phyloP scores from a whole-genome alignment of 1,140 invertebrate genomes.

The Temnothorax curvispinosus region DNA sequence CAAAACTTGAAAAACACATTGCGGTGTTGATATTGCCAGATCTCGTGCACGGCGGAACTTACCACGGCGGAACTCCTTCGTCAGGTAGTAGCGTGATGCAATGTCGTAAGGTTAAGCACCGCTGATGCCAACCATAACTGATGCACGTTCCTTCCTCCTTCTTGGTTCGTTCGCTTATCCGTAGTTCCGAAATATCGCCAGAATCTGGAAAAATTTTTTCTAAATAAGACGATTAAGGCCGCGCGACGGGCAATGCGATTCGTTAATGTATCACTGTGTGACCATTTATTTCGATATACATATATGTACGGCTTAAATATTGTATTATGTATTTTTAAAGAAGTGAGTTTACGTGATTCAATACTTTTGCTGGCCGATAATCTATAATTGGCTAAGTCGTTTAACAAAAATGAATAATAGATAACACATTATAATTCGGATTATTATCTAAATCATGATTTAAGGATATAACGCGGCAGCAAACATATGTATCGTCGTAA shows the following conservation, averaged over 20 bases:
- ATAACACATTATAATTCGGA: background rate
- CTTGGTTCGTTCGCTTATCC: constrained; percentile 62
- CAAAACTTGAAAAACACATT: constrained; percentile 60
- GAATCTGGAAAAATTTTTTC: constrained; percentile 56
- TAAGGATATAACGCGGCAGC: background rate
- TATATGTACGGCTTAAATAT: background rate
- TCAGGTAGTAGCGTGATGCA: constrained; percentile 67
- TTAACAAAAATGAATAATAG: background rate
- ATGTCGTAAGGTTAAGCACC: constrained; percentile 73
- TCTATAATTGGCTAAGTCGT: background rate
- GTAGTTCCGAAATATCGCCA: constrained; percentile 34
- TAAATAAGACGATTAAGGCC: constrained; percentile 63
- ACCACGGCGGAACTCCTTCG: constrained; percentile 14
- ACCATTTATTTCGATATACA: background rate
- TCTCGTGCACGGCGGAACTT: constrained; percentile 70
- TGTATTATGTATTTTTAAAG: background rate
- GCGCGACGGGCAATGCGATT: constrained; percentile 40
- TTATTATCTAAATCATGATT: background rate
- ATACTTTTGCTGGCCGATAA: background rate
- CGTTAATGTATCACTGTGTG: constrained; percentile 52
- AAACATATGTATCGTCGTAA: background rate
- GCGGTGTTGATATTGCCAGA: constrained; percentile 64
- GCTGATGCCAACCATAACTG: constrained; percentile 34
- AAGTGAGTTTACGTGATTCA: background rate
- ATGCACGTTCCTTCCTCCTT: constrained; percentile 24